Percentiles rank a stretch among this genome's conserved stretches.
Conservation (phyloP, 1,140 invertebrate genomes). For the Euborellia annulipes region DNA sequence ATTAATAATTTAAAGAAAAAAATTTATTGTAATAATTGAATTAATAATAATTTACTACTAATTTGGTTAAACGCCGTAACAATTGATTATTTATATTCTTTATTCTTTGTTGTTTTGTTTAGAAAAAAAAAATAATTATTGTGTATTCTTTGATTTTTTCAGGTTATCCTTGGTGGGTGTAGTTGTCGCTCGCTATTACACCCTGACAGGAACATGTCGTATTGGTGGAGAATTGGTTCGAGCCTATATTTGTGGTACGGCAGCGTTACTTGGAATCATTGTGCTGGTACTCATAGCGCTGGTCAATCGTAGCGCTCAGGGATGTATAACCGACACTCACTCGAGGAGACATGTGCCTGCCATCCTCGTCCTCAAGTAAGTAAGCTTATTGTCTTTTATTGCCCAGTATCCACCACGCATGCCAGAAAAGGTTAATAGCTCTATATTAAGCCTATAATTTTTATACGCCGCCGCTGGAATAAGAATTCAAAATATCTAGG, state of each 20-base stretch:
- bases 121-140: background rate
- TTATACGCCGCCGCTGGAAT: too few species aligned
- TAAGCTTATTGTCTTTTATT: too few species aligned
- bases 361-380: slow-evolving; percentile 49
- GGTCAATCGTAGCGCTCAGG: slow-evolving; percentile 48
- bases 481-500: too few species aligned
- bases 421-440: too few species aligned
- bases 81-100: too few species aligned
- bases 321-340: slow-evolving; percentile 51
- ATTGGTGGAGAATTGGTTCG: slow-evolving; percentile 47
- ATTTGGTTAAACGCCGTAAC: too few species aligned
- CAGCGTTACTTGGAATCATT: slow-evolving; percentile 38
- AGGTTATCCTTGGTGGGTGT: slow-evolving; percentile 49
- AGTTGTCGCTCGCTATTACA: slow-evolving; percentile 43
- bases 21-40: too few species aligned
- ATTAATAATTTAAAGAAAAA: too few species aligned
- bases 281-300: slow-evolving; percentile 44
- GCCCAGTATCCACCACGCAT: too few species aligned
- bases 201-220: slow-evolving; percentile 41
- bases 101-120: background rate
- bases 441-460: too few species aligned
- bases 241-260: slow-evolving; percentile 45
- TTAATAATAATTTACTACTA: too few species aligned
- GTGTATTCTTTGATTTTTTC: slow-evolving; percentile 15
- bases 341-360: slow-evolving; percentile 45